Conservation (phyloP, 2,888 invertebrate species). For the Danaus chrysippus region DNA sequence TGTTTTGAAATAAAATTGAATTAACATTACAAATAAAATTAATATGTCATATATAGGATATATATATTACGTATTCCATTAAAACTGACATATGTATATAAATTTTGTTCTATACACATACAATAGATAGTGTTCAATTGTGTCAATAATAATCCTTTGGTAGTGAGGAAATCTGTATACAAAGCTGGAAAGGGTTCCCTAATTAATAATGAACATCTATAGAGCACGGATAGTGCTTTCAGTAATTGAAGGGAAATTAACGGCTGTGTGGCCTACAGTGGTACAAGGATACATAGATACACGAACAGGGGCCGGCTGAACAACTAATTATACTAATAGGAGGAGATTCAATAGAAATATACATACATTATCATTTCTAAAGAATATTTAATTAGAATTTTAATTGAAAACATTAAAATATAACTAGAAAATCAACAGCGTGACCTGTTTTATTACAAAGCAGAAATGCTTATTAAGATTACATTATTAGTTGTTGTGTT, state of each 20-base stretch:
- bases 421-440: not conserved
- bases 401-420: not conserved
- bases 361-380: not conserved
- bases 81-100: not conserved
- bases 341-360: not conserved
- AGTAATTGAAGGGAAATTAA: slow-evolving; percentile 47
- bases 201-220: slow-evolving; percentile 43
- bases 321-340: not conserved
- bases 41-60: too few relatives aligned
- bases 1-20: too few relatives aligned
- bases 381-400: slow-evolving; percentile 1
- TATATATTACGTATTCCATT: too few relatives aligned
- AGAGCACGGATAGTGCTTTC: slow-evolving; percentile 38
- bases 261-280: slow-evolving; percentile 17
- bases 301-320: not conserved
- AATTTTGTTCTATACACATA: not conserved
- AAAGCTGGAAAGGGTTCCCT: slow-evolving; percentile 31
- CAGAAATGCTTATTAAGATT: slow-evolving; percentile 38
- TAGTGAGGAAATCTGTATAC: slow-evolving; percentile 32
- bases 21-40: too few relatives aligned
- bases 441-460: not conserved
- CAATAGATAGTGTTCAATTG: slow-evolving; percentile 9
- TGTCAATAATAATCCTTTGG: slow-evolving; percentile 25
- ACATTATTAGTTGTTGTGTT: slow-evolving; percentile 30
- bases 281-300: not conserved